Base-by-base conservation (phyloP, 2,113 vertebrate genomes). In the Channa argus region DNA sequence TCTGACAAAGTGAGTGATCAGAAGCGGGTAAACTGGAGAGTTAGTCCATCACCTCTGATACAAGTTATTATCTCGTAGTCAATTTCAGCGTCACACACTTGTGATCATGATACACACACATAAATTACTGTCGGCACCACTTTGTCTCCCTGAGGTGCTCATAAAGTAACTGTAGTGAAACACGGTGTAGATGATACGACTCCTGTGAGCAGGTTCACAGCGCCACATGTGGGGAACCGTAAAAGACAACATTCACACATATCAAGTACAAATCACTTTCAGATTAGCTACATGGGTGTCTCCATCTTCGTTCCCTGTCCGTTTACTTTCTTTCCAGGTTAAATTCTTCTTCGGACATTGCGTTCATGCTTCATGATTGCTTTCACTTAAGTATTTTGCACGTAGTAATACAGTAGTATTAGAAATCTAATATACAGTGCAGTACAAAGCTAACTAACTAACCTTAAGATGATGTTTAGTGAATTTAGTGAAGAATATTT, bases 61-160 rank as follows among this genome's bases (percentile, higher is more conserved):
- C 49, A 50, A 62, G 41, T 79, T 72, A 82, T 81, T 81, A 77
- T 69, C 71, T 65, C 75, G 47, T 53, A 62, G 77, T 82, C 65
- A 60, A 37, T 77, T 53, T 58, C 55, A 65, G 44, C 77, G 76
- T 74, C 82, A 83, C 46, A 37, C 15, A 43, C 53, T 45, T 63
- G 74, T 76, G 60, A 63, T 24, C 15, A 79, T 71, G 79, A 83
- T 62, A 61, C 33, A 50, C 74, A 77, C 68, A 68, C 37, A 45
- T 60, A 73, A 83, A 84, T 83, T 49, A 75, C 74, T 59, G 54
- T 12, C 63, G 60, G 67, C 59, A 33, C 24, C 47, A 24, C 59
- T 74, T 74, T 65, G 66, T 77, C 77, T 80, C 68, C 60, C 73
- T 61, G 47, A 68, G 53, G 78, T 67, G 65, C 49, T 38, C 8